phyloP scores from a whole-genome alignment of 2,888 invertebrate genomes.

The Drosophila prostipennis region DNA sequence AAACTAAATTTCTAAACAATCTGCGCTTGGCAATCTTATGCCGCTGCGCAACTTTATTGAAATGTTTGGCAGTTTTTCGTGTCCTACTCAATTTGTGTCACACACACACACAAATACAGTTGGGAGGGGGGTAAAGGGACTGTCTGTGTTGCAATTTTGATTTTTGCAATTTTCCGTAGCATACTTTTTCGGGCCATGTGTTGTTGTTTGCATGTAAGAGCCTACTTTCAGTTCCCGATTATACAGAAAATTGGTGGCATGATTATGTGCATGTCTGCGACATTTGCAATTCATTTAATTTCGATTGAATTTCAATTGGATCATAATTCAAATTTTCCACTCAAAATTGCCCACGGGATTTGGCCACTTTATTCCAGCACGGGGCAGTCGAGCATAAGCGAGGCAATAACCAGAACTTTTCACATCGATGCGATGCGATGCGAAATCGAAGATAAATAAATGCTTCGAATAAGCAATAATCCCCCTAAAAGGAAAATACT shows the following conservation, averaged over 20 bases:
- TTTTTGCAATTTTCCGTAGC: conserved; percentile 71
- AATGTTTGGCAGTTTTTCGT: conserved; percentile 78
- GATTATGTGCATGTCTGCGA: conserved; percentile 16
- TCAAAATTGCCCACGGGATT: conserved; percentile 34
- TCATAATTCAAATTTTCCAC: conserved; percentile 60
- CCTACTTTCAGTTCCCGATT: conserved; percentile 47
- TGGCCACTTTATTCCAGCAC: conserved; percentile 25
- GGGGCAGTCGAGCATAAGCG: conserved; percentile 47
- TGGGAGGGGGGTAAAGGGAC: no score
- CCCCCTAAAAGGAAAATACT: conserved; percentile 27
- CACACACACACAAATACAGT: conserved; percentile 34
- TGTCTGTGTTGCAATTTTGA: conserved; percentile 65
- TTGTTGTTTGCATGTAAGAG: conserved; percentile 63
- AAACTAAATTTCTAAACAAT: conserved; percentile 78
- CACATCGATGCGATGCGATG: conserved; percentile 55
- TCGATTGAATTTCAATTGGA: conserved; percentile 75
- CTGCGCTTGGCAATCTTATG: conserved; percentile 76
- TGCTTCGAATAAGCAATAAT: conserved; percentile 72
- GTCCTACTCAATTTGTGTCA: conserved; percentile 76
- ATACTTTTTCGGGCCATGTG: conserved; percentile 68
- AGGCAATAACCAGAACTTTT: conserved; percentile 50
- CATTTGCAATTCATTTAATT: conserved; percentile 65
- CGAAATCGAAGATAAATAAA: conserved; percentile 76
- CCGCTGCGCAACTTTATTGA: conserved; percentile 74
- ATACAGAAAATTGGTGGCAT: conserved; percentile 56